Evolutionary conservation across 2,113 vertebrate species (phyloP).

Genomic region (Chaenogobius annularis): DNA sequence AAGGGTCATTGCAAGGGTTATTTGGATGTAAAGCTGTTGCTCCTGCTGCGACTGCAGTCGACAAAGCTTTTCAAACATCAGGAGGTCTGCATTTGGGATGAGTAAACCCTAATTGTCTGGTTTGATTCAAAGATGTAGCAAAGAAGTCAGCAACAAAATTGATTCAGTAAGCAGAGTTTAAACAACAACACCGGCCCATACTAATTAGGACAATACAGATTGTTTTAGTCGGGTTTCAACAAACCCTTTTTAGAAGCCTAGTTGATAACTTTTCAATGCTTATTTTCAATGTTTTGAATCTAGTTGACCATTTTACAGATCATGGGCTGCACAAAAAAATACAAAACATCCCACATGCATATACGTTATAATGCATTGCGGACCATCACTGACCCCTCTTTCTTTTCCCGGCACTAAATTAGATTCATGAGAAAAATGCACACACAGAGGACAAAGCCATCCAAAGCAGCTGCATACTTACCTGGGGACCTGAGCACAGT

Average conservation of each 20-base stretch:
- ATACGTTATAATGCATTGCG: constrained; percentile 3
- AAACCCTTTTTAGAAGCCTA: too few species aligned
- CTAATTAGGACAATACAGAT: too few species aligned
- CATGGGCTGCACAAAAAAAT: not conserved
- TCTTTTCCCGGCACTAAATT: constrained; percentile 40
- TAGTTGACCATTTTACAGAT: not conserved
- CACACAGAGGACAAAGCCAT: constrained; percentile 47
- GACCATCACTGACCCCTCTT: constrained; percentile 6
- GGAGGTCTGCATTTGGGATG: constrained; percentile 38
- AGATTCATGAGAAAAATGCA: constrained; percentile 52
- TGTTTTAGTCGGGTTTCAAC: too few species aligned
- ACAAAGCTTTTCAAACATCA: constrained; percentile 55
- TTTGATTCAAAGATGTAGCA: constrained; percentile 15
- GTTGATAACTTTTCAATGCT: too few species aligned
- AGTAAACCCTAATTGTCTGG: constrained; percentile 30
- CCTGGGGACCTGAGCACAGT: constrained; percentile 30
- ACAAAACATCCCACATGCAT: not conserved
- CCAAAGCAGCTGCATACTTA: constrained; percentile 48
- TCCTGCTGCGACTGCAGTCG: constrained; percentile 56
- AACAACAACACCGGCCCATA: not conserved
- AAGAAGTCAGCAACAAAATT: not conserved
- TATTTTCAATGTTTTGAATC: not conserved
- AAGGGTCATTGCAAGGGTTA: constrained; percentile 50
- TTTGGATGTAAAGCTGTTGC: constrained; percentile 39
- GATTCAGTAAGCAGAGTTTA: not conserved